A percentile compares a stretch with the other conserved stretches of the same genome.
phyloP scores from a whole-genome alignment of 2,888 invertebrate genomes.

The Carterocephalus palaemon region DNA sequence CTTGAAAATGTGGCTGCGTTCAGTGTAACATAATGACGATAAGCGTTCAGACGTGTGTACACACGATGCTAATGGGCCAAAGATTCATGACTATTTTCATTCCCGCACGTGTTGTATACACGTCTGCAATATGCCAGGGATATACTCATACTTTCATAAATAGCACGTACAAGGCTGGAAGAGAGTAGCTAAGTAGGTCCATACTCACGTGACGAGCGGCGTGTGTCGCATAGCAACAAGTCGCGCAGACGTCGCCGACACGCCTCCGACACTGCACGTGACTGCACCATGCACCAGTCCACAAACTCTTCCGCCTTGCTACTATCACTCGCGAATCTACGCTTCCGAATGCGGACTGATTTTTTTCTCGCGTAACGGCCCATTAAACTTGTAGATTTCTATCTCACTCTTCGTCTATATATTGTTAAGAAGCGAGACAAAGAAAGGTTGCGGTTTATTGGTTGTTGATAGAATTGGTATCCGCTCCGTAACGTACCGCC shows the following conservation, averaged over 20 bases:
- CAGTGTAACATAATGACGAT: too few relatives aligned
- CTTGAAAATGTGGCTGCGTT: too few relatives aligned
- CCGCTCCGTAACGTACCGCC: slow-evolving; percentile 74
- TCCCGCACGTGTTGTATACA: too few relatives aligned
- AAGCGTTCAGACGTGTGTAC: too few relatives aligned
- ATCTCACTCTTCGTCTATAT: slow-evolving; percentile 70
- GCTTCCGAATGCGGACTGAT: slow-evolving; percentile 78
- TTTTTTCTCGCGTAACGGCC: slow-evolving; percentile 79
- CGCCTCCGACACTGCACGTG: slow-evolving; percentile 36
- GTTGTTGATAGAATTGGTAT: slow-evolving; percentile 80
- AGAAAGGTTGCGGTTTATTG: slow-evolving; percentile 79
- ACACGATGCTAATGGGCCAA: too few relatives aligned
- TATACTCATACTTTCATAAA: too few relatives aligned
- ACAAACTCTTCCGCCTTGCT: slow-evolving; percentile 62
- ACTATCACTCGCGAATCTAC: slow-evolving; percentile 78
- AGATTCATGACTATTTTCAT: too few relatives aligned
- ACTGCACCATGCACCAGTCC: slow-evolving; percentile 57
- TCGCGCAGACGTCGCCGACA: slow-evolving; percentile 31
- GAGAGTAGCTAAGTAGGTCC: too few relatives aligned
- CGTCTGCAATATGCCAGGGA: too few relatives aligned
- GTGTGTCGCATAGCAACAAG: slow-evolving; percentile 50
- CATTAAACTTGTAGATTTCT: slow-evolving; percentile 78
- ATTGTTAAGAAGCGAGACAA: slow-evolving; percentile 73
- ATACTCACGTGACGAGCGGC: slow-evolving; percentile 47
- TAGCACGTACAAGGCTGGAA: too few relatives aligned